Evolutionary conservation across 2,888 invertebrate species (phyloP).

Genomic region (Leuctra nigra): DNA sequence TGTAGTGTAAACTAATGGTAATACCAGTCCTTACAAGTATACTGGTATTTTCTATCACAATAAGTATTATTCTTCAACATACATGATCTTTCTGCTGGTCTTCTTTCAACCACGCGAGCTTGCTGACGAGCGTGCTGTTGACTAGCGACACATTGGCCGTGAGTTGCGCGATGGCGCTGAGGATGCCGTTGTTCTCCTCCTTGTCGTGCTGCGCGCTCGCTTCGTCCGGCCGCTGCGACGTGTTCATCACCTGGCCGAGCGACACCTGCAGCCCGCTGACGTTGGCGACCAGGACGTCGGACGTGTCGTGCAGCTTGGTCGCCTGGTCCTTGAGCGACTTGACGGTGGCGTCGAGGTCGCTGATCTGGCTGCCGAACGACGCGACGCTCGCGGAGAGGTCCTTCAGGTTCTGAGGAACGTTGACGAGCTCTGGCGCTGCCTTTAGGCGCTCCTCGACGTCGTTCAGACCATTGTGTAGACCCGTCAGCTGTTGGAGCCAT

Average conservation of each 20-base stretch:
- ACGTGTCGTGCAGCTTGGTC: constrained; percentile 29
- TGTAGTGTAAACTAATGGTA: too few species aligned
- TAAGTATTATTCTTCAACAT: constrained; percentile 32
- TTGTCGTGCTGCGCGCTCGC: constrained; percentile 38
- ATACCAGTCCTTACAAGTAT: too few species aligned
- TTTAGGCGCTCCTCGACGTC: constrained; percentile 52
- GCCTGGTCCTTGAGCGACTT: constrained; percentile 37
- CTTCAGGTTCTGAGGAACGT: constrained; percentile 49
- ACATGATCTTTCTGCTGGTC: constrained; percentile 43
- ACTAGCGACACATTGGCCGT: constrained; percentile 39
- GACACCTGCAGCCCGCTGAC: constrained; percentile 33
- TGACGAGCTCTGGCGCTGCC: constrained; percentile 52
- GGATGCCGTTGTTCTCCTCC: constrained; percentile 39
- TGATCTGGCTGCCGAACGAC: constrained; percentile 54
- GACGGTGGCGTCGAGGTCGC: constrained; percentile 40
- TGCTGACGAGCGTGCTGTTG: constrained; percentile 41
- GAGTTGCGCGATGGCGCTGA: constrained; percentile 37
- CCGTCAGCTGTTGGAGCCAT: constrained; percentile 44
- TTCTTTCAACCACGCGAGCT: constrained; percentile 40
- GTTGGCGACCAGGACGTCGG: constrained; percentile 33
- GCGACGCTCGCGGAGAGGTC: constrained; percentile 51
- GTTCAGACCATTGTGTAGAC: constrained; percentile 43
- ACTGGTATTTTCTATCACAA: too few species aligned
- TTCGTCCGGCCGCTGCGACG: constrained; percentile 35
- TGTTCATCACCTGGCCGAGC: constrained; percentile 31